Evolutionary conservation across 2,888 invertebrate genomes (phyloP), one percentile per base, ranked within the genome.

Genomic region (Cheilosia grossa): DNA sequence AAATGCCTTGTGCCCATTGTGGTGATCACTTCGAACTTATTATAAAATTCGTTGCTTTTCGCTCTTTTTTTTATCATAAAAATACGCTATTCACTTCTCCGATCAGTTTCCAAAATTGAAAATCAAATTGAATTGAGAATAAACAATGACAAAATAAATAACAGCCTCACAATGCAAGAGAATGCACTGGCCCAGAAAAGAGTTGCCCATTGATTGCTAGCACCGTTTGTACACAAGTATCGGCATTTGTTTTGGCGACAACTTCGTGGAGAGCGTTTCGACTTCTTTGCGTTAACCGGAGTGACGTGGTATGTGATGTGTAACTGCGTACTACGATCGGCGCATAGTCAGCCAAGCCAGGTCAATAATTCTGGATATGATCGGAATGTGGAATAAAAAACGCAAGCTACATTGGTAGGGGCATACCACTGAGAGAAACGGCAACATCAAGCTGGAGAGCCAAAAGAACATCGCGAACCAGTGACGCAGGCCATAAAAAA

Each of bases 351-450:
- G 64, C 17, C 56, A 40, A 58, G 64, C 21, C 56, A 40, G 64
- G 70, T 58, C 58, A 63, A 58, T 49, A 58, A 75, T 81, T 81
- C 63, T 64, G 63, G 64, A 75, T 81, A 69, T 70, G 69, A 81
- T 74, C 67, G 81, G 81, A 81, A 81, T 81, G 81, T 75, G 56
- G 69, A 75, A 70, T 56, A 59, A 40, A 61, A 81, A 74, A 80
- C 67, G 61, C 67, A 51, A 42, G 72, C 72, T 59, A 79, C 72
- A 80, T 74, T 33, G 47, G 54, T 37, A 61, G 67, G 54, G 59
- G 54, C 13, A 33, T 15, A 63, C 54, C n/a, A 49, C 19, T 15
- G 30, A 54, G 54, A 61, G 44, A 67, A 67, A 61, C 42, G 61
- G n/a, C 61, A 63, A 19, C 37, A 70, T 27, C 61, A 37, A 37